A percentile compares a stretch with the other conserved stretches of the same genome.
Evolutionary conservation across 2,888 invertebrate genomes (phyloP).

Genomic region (Cordilura impudica): DNA sequence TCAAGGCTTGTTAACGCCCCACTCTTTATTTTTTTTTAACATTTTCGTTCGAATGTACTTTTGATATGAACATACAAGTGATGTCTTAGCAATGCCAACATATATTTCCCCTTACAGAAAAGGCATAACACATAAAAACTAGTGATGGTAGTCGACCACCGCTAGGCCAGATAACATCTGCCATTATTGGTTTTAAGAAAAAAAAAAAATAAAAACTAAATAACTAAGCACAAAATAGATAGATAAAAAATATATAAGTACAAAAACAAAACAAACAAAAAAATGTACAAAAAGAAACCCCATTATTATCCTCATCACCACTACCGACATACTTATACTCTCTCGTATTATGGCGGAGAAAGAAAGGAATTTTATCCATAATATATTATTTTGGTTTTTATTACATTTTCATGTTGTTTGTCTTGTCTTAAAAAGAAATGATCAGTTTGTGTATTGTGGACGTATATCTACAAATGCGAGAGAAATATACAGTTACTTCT

Average conservation of each 20-base stretch:
- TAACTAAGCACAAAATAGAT: constrained; percentile 15
- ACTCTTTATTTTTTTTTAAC: constrained; percentile 10
- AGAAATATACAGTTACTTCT: not conserved
- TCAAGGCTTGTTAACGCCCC: constrained; percentile 52
- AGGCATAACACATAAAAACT: constrained; percentile 46
- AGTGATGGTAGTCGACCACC: constrained; percentile 54
- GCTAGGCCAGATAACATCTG: constrained; percentile 57
- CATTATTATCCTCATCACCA: constrained; percentile 19
- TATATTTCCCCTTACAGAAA: constrained; percentile 29
- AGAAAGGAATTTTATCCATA: constrained; percentile 37
- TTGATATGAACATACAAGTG: not conserved
- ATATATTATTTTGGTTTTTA: constrained; percentile 44
- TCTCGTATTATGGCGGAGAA: not conserved
- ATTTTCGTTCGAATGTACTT: not conserved
- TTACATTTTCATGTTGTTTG: constrained; percentile 44
- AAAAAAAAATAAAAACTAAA: constrained; percentile 4
- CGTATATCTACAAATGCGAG: not conserved
- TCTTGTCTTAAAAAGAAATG: constrained; percentile 7
- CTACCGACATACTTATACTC: not conserved
- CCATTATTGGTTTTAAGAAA: constrained; percentile 43
- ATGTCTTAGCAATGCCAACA: not conserved
- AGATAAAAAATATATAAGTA: constrained; percentile 11
- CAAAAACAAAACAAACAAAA: constrained; percentile 5
- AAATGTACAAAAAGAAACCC: constrained; percentile 33
- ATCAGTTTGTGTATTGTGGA: not conserved